Conservation (phyloP, 2,797 vertebrate species). For the Ataeniobius toweri region DNA sequence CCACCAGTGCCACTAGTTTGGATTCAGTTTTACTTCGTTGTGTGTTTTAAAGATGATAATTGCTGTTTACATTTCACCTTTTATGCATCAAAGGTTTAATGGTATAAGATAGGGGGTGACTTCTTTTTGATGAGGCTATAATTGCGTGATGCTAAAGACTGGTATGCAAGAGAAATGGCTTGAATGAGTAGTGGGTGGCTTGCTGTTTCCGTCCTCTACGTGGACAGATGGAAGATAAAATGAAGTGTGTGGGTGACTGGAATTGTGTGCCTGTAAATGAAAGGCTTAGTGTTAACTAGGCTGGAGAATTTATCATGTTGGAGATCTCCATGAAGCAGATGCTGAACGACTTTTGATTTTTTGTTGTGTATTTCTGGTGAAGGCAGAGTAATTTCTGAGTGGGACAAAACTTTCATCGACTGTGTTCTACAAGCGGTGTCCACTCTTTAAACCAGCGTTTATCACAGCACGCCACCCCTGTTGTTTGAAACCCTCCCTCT, state of each 20-base stretch:
- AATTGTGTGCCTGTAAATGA: background rate
- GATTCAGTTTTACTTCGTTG: background rate
- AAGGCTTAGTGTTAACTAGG: background rate
- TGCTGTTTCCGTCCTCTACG: background rate
- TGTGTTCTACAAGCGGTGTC: slow-evolving; percentile 16
- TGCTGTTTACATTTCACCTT: background rate
- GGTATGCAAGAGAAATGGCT: background rate
- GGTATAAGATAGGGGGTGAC: background rate
- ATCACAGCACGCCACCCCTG: slow-evolving; percentile 52
- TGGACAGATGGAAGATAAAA: slow-evolving; percentile 6
- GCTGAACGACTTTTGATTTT: slow-evolving; percentile 19
- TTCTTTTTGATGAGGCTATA: background rate
- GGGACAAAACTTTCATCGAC: background rate
- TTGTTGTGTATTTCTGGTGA: background rate
- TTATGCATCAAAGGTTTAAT: background rate
- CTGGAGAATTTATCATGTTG: slow-evolving; percentile 11
- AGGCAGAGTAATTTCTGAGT: background rate
- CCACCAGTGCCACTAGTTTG: background rate
- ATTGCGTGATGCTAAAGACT: background rate
- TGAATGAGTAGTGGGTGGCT: background rate
- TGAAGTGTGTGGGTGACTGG: background rate
- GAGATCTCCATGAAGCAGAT: slow-evolving; percentile 11
- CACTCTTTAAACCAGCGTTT: slow-evolving; percentile 35
- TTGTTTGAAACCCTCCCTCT: slow-evolving; percentile 37
- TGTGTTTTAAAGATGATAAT: background rate